phyloP scores from a whole-genome alignment of 2,888 invertebrate species.

The Lamellibrachia columna region DNA sequence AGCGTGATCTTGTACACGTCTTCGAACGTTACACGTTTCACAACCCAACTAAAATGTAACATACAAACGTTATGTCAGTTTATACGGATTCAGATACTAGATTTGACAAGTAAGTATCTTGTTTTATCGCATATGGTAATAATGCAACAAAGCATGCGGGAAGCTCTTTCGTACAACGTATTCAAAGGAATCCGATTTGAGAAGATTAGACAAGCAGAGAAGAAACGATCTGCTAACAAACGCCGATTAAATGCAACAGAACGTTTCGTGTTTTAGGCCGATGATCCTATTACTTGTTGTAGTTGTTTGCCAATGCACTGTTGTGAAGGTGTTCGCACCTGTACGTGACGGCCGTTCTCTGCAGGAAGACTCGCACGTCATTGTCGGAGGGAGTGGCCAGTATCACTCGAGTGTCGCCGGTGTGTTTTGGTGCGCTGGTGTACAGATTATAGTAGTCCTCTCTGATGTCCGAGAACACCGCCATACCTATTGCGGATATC shows the following conservation, averaged over 20 bases:
- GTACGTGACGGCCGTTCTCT: constrained; percentile 43
- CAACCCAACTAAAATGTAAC: constrained; percentile 41
- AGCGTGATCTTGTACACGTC: constrained; percentile 47
- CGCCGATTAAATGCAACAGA: too few relatives aligned
- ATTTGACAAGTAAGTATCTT: too few relatives aligned
- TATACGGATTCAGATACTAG: not conserved
- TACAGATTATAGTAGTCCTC: constrained; percentile 43
- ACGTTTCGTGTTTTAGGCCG: too few relatives aligned
- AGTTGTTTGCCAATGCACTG: not conserved
- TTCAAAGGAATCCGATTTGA: too few relatives aligned
- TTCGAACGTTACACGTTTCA: constrained; percentile 45
- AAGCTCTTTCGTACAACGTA: too few relatives aligned
- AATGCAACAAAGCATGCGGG: too few relatives aligned
- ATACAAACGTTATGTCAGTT: not conserved
- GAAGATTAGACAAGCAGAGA: too few relatives aligned
- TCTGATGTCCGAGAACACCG: constrained; percentile 39
- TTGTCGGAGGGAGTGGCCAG: constrained; percentile 31
- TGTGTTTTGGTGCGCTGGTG: constrained; percentile 40
- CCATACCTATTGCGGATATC: constrained; percentile 34
- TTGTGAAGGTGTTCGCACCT: not conserved
- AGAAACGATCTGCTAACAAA: too few relatives aligned
- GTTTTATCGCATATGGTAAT: not conserved
- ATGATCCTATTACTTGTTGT: not conserved
- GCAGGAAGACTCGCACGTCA: constrained; percentile 39
- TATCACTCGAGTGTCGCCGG: constrained; percentile 37